Conservation (phyloP, 1,140 invertebrate genomes). For the Matsumurasca onukii region DNA sequence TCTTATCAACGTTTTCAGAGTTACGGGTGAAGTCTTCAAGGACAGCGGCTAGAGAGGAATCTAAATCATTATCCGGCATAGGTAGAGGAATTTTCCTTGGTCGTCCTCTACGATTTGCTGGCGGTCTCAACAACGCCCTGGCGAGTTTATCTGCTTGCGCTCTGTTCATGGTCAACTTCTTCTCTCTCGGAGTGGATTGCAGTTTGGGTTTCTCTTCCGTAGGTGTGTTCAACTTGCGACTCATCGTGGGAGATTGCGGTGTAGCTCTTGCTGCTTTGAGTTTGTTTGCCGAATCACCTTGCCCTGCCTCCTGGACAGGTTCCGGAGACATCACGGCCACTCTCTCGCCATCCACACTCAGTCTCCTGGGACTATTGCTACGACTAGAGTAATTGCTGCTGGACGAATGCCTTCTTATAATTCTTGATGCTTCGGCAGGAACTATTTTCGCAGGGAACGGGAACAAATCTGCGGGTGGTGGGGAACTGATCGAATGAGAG, state of each 20-base stretch:
- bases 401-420: conserved; percentile 71
- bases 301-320: not conserved
- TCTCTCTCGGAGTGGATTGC: no score
- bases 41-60: not conserved
- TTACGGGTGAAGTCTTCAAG: conserved; percentile 15
- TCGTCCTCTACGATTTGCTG: no score
- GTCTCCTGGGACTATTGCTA: conserved; percentile 51
- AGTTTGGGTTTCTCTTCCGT: no score
- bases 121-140: no score
- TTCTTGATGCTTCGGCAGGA: conserved; percentile 71
- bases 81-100: no score
- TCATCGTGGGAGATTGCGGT: not conserved
- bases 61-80: no score
- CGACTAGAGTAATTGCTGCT: conserved; percentile 79
- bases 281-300: not conserved
- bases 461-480: conserved; percentile 51
- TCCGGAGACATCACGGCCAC: not conserved
- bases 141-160: not conserved
- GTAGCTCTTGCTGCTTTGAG: conserved; percentile 1
- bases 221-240: no score
- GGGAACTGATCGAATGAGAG: conserved; percentile 46
- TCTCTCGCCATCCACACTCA: conserved; percentile 31
- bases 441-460: conserved; percentile 50
- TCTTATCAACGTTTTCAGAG: not conserved
- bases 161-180: no score